Evolutionary conservation across 2,797 vertebrate genomes (phyloP).

Genomic region (Pseudotriccus pelzelni): DNA sequence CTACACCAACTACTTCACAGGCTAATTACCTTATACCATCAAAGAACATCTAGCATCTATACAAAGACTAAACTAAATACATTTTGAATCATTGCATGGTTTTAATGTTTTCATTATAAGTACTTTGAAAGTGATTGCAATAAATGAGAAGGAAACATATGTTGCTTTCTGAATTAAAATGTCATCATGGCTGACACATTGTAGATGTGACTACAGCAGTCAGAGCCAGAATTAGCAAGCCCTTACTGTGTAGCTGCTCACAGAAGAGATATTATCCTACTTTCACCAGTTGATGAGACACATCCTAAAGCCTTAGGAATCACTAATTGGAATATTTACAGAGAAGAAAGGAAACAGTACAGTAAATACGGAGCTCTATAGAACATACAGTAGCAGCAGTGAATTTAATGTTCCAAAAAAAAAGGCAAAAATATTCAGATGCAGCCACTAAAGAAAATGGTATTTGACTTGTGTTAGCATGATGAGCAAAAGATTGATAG

Average conservation of each 20-base stretch:
- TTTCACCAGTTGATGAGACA: slow-evolving; percentile 55
- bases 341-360: slow-evolving; percentile 43
- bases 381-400: not conserved
- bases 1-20: not conserved
- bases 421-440: not conserved
- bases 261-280: slow-evolving; percentile 59
- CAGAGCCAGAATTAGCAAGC: slow-evolving; percentile 60
- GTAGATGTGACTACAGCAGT: slow-evolving; percentile 49
- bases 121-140: slow-evolving; percentile 50
- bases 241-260: slow-evolving; percentile 51
- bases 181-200: slow-evolving; percentile 62
- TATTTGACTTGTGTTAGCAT: not conserved
- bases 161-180: slow-evolving; percentile 67
- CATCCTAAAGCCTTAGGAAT: slow-evolving; percentile 54
- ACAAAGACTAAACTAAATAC: slow-evolving; percentile 34
- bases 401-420: not conserved
- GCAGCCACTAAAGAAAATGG: not conserved
- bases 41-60: slow-evolving; percentile 24
- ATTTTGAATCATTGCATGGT: slow-evolving; percentile 43
- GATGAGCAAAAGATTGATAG: not conserved
- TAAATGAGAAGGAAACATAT: slow-evolving; percentile 50
- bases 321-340: slow-evolving; percentile 60
- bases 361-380: slow-evolving; percentile 15
- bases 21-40: not conserved
- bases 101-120: slow-evolving; percentile 64